Evolutionary conservation across 1,140 invertebrate species (phyloP), one percentile per base, ranked within the genome.

Genomic region (Pissodes strobi): DNA sequence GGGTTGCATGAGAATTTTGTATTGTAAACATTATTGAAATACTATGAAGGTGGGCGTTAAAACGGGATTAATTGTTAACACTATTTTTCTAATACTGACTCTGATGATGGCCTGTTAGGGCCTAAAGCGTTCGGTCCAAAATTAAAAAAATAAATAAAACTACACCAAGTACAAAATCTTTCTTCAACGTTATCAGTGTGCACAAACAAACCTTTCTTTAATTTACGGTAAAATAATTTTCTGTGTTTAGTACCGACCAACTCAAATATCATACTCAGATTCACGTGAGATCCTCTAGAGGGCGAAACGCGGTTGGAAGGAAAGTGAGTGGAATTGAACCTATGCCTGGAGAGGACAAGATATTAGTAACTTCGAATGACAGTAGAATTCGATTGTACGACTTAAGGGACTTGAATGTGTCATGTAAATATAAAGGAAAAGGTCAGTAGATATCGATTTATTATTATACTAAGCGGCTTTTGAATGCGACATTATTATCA

Each of bases 291-390:
- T 98, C 95, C 5, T 93, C 94, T 0, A 82, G 95, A 30, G 95
- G 96, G 0, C 95, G 96, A 74, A 98, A 98, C 82, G 89, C 94
- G 0, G 91, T 89, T 23, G 95, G 95, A 0, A 80, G 94, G 10
- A 99, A 99, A 79, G 97, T 99, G 10, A 97, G 93, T 74, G 97
- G 96, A 0, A 97, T 99, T 69, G 96, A 98, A 81, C 92, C 94
- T 0, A 92, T 97, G 90, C 94, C 94, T 0, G 94, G 93, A 2
- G 94, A 97, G 79, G 94, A 97, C 74, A 97, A 97, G 81, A 94
- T 99, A 56, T 79, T 99, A 3, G 93, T 99, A 0, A 99, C 97
- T 0, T 98, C 96, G 0, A 99, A 99, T 79, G 97, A 99, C 75
- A 98, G 95, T 69, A 84, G 97, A 8, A 96, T 99, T 57, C 85